phyloP scores from a whole-genome alignment of 2,888 invertebrate genomes.

The Nymphalis urticae region DNA sequence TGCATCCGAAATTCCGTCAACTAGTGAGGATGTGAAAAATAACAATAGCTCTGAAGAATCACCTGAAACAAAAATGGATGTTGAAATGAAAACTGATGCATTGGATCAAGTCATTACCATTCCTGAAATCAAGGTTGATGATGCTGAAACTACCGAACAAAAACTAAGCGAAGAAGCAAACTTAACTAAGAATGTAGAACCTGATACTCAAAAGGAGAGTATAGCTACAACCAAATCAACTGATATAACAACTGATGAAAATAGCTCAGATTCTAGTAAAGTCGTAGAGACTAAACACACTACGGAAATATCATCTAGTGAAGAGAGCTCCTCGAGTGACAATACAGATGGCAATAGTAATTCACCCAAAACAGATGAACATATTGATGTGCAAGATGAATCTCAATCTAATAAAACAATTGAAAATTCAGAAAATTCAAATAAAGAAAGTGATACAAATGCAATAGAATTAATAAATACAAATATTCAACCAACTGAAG shows the following conservation, averaged over 20 bases:
- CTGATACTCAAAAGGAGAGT: slow-evolving; percentile 46
- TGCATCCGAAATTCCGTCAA: slow-evolving; percentile 41
- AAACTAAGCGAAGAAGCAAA: slow-evolving; percentile 58
- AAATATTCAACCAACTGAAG: slow-evolving; percentile 28
- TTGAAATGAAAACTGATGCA: slow-evolving; percentile 55
- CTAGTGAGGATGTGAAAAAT: slow-evolving; percentile 45
- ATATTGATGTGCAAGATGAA: slow-evolving; percentile 40
- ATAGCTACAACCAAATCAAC: slow-evolving; percentile 38
- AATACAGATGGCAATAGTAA: slow-evolving; percentile 74
- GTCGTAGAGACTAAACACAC: slow-evolving; percentile 61
- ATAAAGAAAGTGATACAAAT: slow-evolving; percentile 15
- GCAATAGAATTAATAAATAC: slow-evolving; percentile 53
- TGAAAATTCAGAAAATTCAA: slow-evolving; percentile 38
- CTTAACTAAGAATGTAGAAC: slow-evolving; percentile 41
- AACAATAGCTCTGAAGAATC: slow-evolving; percentile 41
- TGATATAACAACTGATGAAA: slow-evolving; percentile 53
- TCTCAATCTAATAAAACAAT: slow-evolving; percentile 38
- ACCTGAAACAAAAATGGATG: slow-evolving; percentile 50
- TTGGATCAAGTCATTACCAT: slow-evolving; percentile 51
- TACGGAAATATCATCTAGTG: slow-evolving; percentile 70
- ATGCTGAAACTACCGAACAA: slow-evolving; percentile 72
- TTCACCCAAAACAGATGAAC: slow-evolving; percentile 66
- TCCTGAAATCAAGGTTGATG: slow-evolving; percentile 73
- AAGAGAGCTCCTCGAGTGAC: slow-evolving; percentile 75
- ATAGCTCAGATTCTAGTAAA: slow-evolving; percentile 64